Percentiles rank a stretch among this genome's conserved stretches.
Evolutionary conservation across 1,140 invertebrate genomes (phyloP).

Genomic region (Sycobia sp.): DNA sequence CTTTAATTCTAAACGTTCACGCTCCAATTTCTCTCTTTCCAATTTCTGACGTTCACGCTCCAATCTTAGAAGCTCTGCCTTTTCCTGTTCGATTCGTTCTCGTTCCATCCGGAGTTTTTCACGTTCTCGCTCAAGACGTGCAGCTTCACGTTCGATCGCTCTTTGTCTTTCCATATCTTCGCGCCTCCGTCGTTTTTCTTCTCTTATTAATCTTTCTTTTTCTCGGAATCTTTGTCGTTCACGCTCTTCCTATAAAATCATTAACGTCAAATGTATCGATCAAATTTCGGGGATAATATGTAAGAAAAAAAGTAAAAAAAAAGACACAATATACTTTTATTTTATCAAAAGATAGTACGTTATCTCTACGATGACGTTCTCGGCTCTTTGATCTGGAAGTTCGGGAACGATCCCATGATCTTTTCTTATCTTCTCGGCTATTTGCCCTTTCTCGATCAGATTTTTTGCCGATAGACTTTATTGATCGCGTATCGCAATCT

Average conservation of each 20-base stretch:
- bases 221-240: conserved; percentile 79
- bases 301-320: too few relatives aligned
- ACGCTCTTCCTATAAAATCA: conserved; percentile 68
- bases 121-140: conserved; percentile 77
- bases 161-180: conserved; percentile 73
- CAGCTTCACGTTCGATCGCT: conserved; percentile 81
- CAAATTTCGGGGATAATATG: too few relatives aligned
- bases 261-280: too few relatives aligned
- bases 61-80: conserved; percentile 77
- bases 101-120: conserved; percentile 78
- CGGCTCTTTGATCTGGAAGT: conserved; percentile 54
- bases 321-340: conserved; percentile 65
- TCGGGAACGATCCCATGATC: conserved; percentile 55
- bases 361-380: conserved; percentile 56
- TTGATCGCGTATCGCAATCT: conserved; percentile 54
- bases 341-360: conserved; percentile 70
- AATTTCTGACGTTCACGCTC: conserved; percentile 81
- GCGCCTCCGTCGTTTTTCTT: conserved; percentile 76
- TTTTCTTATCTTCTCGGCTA: conserved; percentile 52
- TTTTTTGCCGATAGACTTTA: conserved; percentile 57
- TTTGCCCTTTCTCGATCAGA: conserved; percentile 54
- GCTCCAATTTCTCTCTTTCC: conserved; percentile 81
- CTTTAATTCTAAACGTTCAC: conserved; percentile 81
- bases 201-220: conserved; percentile 74
- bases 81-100: conserved; percentile 78